phyloP scores from a whole-genome alignment of 1,140 invertebrate species.

The Cherax destructor region DNA sequence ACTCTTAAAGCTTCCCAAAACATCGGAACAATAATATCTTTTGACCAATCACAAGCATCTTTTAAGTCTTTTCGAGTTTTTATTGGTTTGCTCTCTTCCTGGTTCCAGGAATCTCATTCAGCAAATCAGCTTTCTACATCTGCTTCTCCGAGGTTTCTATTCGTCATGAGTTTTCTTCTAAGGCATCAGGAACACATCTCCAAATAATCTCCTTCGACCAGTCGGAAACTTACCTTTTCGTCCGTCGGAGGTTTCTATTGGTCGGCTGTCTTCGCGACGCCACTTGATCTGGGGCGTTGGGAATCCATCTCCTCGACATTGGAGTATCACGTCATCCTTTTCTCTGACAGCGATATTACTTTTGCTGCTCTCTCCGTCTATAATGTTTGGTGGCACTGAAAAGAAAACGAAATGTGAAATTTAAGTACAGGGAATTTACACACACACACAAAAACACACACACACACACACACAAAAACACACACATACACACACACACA shows the following conservation, averaged over 20 bases:
- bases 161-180: too few relatives aligned
- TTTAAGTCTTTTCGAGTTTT: conserved; percentile 17
- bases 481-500: too few relatives aligned
- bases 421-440: too few relatives aligned
- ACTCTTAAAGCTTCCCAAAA: too few relatives aligned
- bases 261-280: conserved; percentile 86
- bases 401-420: too few relatives aligned
- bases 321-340: conserved; percentile 90
- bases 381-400: conserved; percentile 93
- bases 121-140: too few relatives aligned
- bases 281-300: conserved; percentile 92
- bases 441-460: too few relatives aligned
- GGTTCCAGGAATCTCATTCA: too few relatives aligned
- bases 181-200: neutral
- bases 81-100: conserved; percentile 80
- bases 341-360: conserved; percentile 94
- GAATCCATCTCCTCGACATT: conserved; percentile 91
- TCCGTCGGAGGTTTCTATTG: conserved; percentile 45
- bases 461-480: too few relatives aligned
- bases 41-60: conserved; percentile 16
- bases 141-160: too few relatives aligned
- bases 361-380: conserved; percentile 87
- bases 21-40: neutral
- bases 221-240: conserved; percentile 30
- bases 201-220: neutral